Percentiles rank a stretch among this genome's conserved stretches.
phyloP scores from a whole-genome alignment of 2,113 vertebrate genomes.

The Etheostoma cragini region DNA sequence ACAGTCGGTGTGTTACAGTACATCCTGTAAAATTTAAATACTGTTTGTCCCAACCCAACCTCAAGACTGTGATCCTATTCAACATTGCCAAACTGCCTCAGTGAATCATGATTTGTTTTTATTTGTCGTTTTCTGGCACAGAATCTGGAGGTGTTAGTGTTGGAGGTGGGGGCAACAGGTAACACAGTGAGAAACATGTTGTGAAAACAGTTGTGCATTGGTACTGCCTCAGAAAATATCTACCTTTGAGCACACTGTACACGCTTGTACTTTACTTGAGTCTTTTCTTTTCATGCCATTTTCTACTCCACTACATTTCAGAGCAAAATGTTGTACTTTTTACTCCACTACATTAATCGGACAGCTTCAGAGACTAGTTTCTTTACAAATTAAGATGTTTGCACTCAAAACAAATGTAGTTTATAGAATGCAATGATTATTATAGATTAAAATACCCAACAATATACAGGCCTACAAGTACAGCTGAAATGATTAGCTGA shows the following conservation, averaged over 20 bases:
- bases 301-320: too few relatives aligned
- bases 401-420: too few relatives aligned
- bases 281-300: too few relatives aligned
- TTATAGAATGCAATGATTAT: too few relatives aligned
- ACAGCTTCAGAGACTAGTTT: too few relatives aligned
- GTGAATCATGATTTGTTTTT: slow-evolving; percentile 65
- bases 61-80: slow-evolving; percentile 37
- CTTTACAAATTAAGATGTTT: too few relatives aligned
- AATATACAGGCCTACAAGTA: too few relatives aligned
- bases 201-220: slow-evolving; percentile 19
- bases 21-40: slow-evolving; percentile 61
- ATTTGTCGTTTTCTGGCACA: slow-evolving; percentile 36
- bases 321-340: too few relatives aligned
- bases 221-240: background rate
- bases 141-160: slow-evolving; percentile 49
- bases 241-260: background rate
- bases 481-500: too few relatives aligned
- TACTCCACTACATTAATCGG: too few relatives aligned
- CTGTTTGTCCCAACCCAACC: slow-evolving; percentile 42
- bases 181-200: slow-evolving; percentile 17
- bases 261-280: too few relatives aligned
- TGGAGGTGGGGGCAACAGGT: slow-evolving; percentile 50
- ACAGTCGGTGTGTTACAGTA: slow-evolving; percentile 38
- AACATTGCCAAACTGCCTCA: slow-evolving; percentile 54
- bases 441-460: too few relatives aligned